Base-by-base conservation (phyloP, 2,888 invertebrate species). In the Electrophaes corylata region DNA sequence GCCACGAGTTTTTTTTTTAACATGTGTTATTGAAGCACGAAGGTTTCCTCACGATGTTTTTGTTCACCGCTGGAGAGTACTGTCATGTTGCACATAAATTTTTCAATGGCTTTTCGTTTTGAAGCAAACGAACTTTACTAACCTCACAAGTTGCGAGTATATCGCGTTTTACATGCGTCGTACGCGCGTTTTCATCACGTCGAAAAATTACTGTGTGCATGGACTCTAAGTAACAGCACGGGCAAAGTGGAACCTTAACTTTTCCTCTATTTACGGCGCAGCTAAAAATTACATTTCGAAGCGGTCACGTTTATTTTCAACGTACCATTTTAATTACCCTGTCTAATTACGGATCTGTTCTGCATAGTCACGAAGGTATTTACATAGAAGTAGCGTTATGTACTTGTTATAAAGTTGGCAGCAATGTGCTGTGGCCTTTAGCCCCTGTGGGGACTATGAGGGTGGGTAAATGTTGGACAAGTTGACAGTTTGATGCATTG, bases 351-450 rank as follows among this genome's bases (percentile, higher is more conserved):
- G 31, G 49, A 29, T 26, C 33, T 43, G 51, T 49, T 39, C 39
- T 11, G 19, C n/a, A 31, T 2, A 41, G 47, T 56, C 55, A 46
- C 53, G 58, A 51, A 55, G 60, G 60, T 68, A 71, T 78, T 79
- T 78, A 73, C 73, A 75, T 71, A 74, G 69, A 67, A 69, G 66
- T 61, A 48, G 66, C 66, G 72, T 75, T 73, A 74, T 71, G 64
- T 69, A 66, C 71, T 65, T 67, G 67, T 69, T 66, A 72, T 69
- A 72, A 71, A 75, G 70, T 73, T 71, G 72, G 76, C 75, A 71
- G 74, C 65, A 43, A 33, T 62, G 57, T 62, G 60, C 70, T 64
- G 62, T 73, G 73, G 72, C 73, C 74, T 76, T 70, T 74, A 72
- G 71, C 72, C 71, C 79, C 76, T 61, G 75, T 74, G 48, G 39